Conservation (phyloP, 2,113 vertebrate genomes). For the Notothenia rossii region DNA sequence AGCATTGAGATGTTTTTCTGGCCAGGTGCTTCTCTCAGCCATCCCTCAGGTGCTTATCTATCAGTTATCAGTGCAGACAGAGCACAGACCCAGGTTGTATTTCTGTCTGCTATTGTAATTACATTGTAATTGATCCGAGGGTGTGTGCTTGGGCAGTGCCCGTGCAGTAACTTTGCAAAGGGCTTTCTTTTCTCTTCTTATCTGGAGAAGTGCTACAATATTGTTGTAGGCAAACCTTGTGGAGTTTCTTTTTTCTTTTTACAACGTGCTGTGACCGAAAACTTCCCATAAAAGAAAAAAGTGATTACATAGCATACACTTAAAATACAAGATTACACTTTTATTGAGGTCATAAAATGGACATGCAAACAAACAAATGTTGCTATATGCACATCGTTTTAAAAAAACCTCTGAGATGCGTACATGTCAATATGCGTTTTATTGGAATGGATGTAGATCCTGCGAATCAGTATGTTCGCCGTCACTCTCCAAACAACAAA, state of each 20-base stretch:
- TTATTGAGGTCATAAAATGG: neutral
- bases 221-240: neutral
- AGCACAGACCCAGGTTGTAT: slow-evolving; percentile 71
- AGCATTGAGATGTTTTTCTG: slow-evolving; percentile 70
- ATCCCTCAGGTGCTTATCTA: slow-evolving; percentile 80
- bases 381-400: neutral
- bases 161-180: slow-evolving; percentile 62
- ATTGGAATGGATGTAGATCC: slow-evolving; percentile 65
- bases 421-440: slow-evolving; percentile 46
- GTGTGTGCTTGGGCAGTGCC: slow-evolving; percentile 42
- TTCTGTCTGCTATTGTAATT: slow-evolving; percentile 81
- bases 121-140: slow-evolving; percentile 80
- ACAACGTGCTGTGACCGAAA: neutral
- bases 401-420: slow-evolving; percentile 24
- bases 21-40: slow-evolving; percentile 73
- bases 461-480: slow-evolving; percentile 42
- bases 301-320: slow-evolving; percentile 3
- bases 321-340: neutral
- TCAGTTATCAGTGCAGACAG: slow-evolving; percentile 77
- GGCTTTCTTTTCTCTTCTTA: slow-evolving; percentile 54
- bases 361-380: neutral
- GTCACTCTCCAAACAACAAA: slow-evolving; percentile 48
- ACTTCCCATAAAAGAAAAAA: slow-evolving; percentile 3
- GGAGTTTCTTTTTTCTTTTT: slow-evolving; percentile 26
- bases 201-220: slow-evolving; percentile 51